These are phyloP conservation scores for Petrocephalus sullivani DNA, from an alignment of 2,797 vertebrate genomes.

Conservation along the genomic window DNA sequence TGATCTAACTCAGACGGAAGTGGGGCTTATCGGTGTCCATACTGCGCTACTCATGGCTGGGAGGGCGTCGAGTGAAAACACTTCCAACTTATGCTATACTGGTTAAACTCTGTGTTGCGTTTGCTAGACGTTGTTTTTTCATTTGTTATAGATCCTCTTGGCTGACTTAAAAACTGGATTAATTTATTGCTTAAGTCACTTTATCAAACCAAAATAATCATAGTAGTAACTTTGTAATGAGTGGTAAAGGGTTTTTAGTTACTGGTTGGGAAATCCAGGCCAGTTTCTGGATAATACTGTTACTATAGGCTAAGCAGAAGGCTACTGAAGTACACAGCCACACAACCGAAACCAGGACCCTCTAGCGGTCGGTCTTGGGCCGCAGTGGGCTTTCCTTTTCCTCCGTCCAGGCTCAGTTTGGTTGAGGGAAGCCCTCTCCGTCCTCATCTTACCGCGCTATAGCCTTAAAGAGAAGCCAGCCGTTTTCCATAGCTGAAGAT, in stretches of 20 bases:
- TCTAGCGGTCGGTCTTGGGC: neutral
- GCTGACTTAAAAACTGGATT: neutral
- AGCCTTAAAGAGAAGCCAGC: neutral
- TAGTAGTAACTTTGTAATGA: neutral
- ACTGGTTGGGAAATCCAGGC: neutral
- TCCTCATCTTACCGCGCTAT: neutral
- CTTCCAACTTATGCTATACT: neutral
- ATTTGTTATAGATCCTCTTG: neutral
- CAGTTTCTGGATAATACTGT: constrained; percentile 4
- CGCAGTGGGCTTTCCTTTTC: neutral
- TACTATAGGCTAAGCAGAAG: neutral
- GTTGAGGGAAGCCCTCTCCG: neutral
- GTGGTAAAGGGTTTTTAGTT: neutral
- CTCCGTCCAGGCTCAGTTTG: neutral
- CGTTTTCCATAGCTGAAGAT: neutral
- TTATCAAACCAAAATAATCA: neutral
- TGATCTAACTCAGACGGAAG: neutral
- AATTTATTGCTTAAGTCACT: neutral
- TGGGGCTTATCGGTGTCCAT: neutral
- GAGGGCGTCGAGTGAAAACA: neutral
- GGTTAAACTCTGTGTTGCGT: neutral
- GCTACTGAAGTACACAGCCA: neutral
- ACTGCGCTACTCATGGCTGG: neutral
- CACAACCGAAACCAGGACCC: neutral
- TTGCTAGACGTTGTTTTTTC: neutral